Evolutionary conservation across 2,113 vertebrate genomes (phyloP).

Genomic region (Solea senegalensis): DNA sequence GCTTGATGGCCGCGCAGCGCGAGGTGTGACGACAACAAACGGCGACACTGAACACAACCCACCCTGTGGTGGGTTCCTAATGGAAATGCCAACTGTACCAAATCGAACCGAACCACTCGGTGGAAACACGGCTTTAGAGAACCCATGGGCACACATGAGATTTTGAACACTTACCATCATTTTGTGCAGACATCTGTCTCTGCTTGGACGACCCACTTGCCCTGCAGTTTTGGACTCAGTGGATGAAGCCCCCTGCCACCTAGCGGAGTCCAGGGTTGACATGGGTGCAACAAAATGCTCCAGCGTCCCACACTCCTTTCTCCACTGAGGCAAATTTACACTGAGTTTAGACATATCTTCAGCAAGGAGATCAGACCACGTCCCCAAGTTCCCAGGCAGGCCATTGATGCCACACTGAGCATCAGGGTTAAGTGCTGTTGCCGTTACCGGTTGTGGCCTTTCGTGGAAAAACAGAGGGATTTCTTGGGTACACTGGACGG

Average conservation of each 20-base stretch:
- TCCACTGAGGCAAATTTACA: constrained; percentile 37
- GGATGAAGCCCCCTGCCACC: constrained; percentile 7
- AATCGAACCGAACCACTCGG: too few relatives aligned
- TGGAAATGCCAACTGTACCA: too few relatives aligned
- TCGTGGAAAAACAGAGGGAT: constrained; percentile 9
- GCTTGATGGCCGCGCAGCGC: too few relatives aligned
- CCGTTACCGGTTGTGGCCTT: neutral
- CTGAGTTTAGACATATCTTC: constrained; percentile 66
- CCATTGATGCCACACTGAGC: neutral
- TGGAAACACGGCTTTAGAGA: neutral
- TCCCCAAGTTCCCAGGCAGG: constrained; percentile 8
- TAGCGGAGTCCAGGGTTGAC: neutral
- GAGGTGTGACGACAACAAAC: too few relatives aligned
- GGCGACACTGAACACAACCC: too few relatives aligned
- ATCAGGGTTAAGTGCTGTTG: constrained; percentile 1
- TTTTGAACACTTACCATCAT: constrained; percentile 27
- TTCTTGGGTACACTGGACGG: constrained; percentile 58
- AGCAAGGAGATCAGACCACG: constrained; percentile 44
- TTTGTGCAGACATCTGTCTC: neutral
- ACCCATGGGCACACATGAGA: neutral
- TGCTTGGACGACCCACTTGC: neutral
- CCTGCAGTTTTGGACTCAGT: neutral
- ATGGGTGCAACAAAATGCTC: constrained; percentile 5
- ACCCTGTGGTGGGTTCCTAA: too few relatives aligned
- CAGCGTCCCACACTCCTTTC: constrained; percentile 2